Base-by-base conservation (phyloP, 1,140 invertebrate species). In the Brevipalpus yothersi region DNA sequence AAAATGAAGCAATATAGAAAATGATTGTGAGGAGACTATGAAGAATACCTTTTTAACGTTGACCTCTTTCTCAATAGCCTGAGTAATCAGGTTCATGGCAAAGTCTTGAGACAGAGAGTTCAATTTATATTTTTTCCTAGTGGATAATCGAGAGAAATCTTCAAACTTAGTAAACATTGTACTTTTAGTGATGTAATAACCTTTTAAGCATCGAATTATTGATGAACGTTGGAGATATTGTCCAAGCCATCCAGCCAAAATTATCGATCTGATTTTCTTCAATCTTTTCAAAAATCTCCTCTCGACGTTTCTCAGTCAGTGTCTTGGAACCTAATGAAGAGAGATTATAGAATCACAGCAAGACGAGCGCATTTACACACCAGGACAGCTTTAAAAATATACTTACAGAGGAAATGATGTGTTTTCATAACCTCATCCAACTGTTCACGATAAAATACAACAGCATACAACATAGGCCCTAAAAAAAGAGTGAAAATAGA, bases 51-150 rank as follows among this genome's bases (percentile, higher is more conserved):
- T 86, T 53, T 77, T 75, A 41, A 98, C 79, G 65, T 89, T 84
- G 0, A 88, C 85, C 10, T 85, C 89, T 41, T 75, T 72, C 51
- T 83, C 80, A 54, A 87, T 73, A 0, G 82, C 82, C 60, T 74
- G 73, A 67, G 81, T 79, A 47, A 97, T 86, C 9, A 98, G 72
- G 19, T 77, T 75, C 69, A 95, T 92, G 1, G 93, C 92, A 0
- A 90, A 84, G 68, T 90, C 81, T 80, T 98, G 96, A 45, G 93
- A 97, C 0, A 97, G 76, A 70, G 92, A 84, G 77, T 99, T 99
- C 17, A 99, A 72, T 21, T 91, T 95, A 68, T 82, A 81, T 69
- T 97, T 97, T 11, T 78, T 78, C 60, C 79, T 73, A 56, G 53
- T 63, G 63, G 15, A 61, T 23, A 31, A 31, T 31, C 31, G 5